Conservation (phyloP, 2,888 invertebrate species). For the Plutella xylostella region DNA sequence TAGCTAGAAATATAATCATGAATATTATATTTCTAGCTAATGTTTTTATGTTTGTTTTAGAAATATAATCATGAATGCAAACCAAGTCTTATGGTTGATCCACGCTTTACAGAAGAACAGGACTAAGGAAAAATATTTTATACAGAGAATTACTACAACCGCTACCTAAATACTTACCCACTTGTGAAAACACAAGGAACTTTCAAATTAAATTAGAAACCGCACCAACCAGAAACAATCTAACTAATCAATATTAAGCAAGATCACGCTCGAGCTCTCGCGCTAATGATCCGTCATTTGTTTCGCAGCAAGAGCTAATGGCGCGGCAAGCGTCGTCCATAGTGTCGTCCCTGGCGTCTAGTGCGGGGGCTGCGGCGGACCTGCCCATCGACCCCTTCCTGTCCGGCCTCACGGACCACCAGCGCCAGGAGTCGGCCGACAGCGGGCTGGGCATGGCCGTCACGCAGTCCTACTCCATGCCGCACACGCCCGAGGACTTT, state of each 20-base stretch:
- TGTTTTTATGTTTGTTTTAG: too few species aligned
- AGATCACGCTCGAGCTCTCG: neutral
- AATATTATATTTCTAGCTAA: too few species aligned
- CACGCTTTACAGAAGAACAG: too few species aligned
- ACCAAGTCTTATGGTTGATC: too few species aligned
- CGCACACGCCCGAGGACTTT: conserved; percentile 94
- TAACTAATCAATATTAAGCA: too few species aligned
- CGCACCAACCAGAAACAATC: too few species aligned
- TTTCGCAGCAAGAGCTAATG: conserved; percentile 77
- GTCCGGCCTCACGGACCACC: conserved; percentile 86
- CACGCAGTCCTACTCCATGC: conserved; percentile 86
- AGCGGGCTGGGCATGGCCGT: conserved; percentile 93
- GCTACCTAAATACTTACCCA: too few species aligned
- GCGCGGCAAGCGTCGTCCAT: conserved; percentile 70
- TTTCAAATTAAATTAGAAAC: too few species aligned
- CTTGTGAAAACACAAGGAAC: neutral
- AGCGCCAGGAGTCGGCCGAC: conserved; percentile 94
- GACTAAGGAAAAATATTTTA: too few species aligned
- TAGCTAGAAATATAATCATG: too few species aligned
- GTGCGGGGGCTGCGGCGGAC: conserved; percentile 60
- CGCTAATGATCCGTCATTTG: conserved; percentile 3
- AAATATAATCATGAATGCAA: too few species aligned
- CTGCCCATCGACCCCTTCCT: conserved; percentile 83
- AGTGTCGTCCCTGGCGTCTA: conserved; percentile 39
- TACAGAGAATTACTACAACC: too few species aligned